Base-by-base conservation (phyloP, 1,140 invertebrate species). In the Apolygus lucorum region DNA sequence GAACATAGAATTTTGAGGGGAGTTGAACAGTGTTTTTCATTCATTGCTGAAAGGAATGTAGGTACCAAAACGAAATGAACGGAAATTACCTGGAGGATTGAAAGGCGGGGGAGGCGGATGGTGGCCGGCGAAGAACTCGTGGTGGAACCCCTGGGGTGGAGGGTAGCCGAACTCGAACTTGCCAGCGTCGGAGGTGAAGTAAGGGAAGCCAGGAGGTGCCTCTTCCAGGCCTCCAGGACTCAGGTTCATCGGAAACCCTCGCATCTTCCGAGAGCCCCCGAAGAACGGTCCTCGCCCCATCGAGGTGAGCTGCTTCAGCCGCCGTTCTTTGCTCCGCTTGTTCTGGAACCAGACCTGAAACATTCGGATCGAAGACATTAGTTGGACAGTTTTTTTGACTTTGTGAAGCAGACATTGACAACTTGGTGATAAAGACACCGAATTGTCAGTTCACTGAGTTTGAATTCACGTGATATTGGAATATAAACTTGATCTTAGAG, bases 311-410 rank as follows among this genome's bases (percentile, higher is more conserved):
- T 94, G 92, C 77, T 94, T 93, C 76, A 96, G 86, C 73, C 96
- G 87, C 71, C 96, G 84, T 82, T 97, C 95, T 83, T 99, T 99
- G 74, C 96, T 97, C 71, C 96, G 85, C 77, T 98, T 98, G 82
- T 99, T 99, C 85, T 99, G 96, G 82, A 99, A 99, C 96, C 96
- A 99, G 69, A 99, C 96, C 96, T 98, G 84, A 74, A 73, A 74
- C 24, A 71, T 26, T 73, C n/a, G n/a, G n/a, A n/a, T n/a, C n/a
- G n/a, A n/a, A n/a, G n/a, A n/a, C n/a, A n/a, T n/a, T n/a, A n/a
- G n/a, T n/a, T n/a, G n/a, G n/a, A n/a, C n/a, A n/a, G n/a, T n/a
- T n/a, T n/a, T n/a, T n/a, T n/a, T n/a, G n/a, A n/a, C n/a, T n/a
- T n/a, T n/a, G n/a, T n/a, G n/a, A n/a, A n/a, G n/a, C n/a, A n/a